Percentiles rank a stretch among this genome's conserved stretches.
Conservation (phyloP, 2,113 vertebrate species). For the Mirounga angustirostris region DNA sequence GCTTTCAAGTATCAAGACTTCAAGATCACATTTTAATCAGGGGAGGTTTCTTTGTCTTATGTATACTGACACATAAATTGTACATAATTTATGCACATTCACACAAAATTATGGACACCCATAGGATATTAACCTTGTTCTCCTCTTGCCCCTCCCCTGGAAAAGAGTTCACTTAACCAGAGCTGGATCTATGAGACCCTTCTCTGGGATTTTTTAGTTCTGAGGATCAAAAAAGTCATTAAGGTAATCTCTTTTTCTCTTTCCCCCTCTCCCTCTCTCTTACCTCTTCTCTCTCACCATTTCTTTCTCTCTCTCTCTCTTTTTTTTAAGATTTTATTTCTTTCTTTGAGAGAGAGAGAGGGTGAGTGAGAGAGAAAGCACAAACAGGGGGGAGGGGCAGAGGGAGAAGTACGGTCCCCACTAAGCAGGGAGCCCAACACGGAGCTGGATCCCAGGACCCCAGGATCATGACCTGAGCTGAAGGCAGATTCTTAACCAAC, state of each 20-base stretch:
- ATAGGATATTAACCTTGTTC: background rate
- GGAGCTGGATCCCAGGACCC: background rate
- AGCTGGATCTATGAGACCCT: background rate
- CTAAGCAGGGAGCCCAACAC: background rate
- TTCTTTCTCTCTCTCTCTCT: background rate
- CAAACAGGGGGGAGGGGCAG: background rate
- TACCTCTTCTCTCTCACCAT: background rate
- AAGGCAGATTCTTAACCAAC: background rate
- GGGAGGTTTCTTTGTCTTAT: background rate
- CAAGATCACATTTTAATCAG: background rate
- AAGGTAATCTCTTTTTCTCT: background rate
- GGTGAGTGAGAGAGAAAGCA: background rate
- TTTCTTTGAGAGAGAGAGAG: background rate
- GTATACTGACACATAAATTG: background rate
- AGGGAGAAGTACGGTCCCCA: background rate
- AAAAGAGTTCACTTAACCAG: background rate
- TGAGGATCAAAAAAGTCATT: background rate
- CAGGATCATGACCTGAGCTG: background rate
- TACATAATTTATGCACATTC: background rate
- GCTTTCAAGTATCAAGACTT: background rate
- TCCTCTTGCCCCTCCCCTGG: background rate
- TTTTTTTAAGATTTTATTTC: background rate
- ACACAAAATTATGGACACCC: background rate
- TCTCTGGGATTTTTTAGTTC: background rate
- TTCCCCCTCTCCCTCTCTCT: too few species aligned